These are phyloP conservation scores for Hirudo medicinalis DNA, from an alignment of 1,140 invertebrate genomes.

Conservation along the genomic window DNA sequence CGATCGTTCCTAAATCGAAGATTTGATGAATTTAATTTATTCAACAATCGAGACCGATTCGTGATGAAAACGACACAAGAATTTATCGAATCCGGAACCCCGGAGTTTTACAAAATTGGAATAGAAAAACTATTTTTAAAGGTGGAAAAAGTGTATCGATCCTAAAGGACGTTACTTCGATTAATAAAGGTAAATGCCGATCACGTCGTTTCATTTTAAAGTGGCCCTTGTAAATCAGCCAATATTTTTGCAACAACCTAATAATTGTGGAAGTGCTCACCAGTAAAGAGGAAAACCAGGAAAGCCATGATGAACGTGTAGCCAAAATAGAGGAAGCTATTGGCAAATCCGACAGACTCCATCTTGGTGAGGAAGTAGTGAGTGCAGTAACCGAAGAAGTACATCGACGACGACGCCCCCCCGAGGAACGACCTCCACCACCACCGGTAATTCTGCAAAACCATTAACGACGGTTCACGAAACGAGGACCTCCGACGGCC, in stretches of 20 bases:
- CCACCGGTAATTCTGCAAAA: conserved; percentile 65
- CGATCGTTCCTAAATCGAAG: conserved; percentile 61
- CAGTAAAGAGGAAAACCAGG: conserved; percentile 90
- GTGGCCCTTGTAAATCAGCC: too few relatives aligned
- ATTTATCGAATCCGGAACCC: too few relatives aligned
- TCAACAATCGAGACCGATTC: not conserved
- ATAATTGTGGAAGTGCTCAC: conserved; percentile 43
- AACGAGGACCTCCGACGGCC: too few relatives aligned
- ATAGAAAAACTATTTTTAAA: too few relatives aligned
- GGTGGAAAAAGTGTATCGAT: too few relatives aligned
- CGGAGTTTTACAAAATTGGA: too few relatives aligned
- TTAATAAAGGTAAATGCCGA: too few relatives aligned
- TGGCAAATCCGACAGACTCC: conserved; percentile 78
- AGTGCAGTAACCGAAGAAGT: conserved; percentile 91
- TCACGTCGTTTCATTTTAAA: too few relatives aligned
- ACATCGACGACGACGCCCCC: conserved; percentile 88
- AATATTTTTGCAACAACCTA: too few relatives aligned
- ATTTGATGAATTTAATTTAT: not conserved
- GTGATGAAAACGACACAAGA: too few relatives aligned
- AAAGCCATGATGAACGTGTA: conserved; percentile 97
- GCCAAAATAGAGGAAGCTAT: conserved; percentile 92
- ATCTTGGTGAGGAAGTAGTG: conserved; percentile 93
- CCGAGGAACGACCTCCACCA: conserved; percentile 87
- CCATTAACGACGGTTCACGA: not conserved
- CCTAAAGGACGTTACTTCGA: too few relatives aligned